Evolutionary conservation across 2,888 invertebrate genomes (phyloP), one percentile per base, ranked within the genome.

Genomic region (Epinotia bilunana): DNA sequence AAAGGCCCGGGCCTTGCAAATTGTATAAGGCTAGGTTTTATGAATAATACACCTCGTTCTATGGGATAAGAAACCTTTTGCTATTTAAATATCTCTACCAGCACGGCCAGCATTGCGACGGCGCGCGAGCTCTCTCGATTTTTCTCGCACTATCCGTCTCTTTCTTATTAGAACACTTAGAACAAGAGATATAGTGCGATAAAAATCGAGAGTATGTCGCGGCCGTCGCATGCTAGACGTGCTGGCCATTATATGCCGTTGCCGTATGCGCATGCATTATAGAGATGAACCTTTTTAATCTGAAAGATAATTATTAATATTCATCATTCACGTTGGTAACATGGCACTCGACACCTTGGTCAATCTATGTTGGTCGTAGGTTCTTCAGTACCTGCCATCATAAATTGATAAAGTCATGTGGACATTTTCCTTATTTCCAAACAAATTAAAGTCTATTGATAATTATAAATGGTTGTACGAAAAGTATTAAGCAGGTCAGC

Each of bases 21-120:
- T 67, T 70, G 65, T 72, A 76, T 72, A 70, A 72, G 62, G 83
- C 82, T 72, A 84, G 82, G 85, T 87, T 88, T 84, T 85, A 88
- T 88, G 88, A 90, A 90, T 89, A 90, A 89, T 84, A 83, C 79
- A 67, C 62, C 43, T 64, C 53, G 53, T 58, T 57, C 33, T 62
- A 57, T 18, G 20, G 68, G 63, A 57, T 60, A 28, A 58, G 33
- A 57, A 20, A 62, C 20, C 60, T 49, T 49, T 64, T 23, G 73
- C 13, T 55, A 57, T 74, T 63, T 49, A 20, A 70, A 74, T 69
- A 49, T 58, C 9, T 33, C 6, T 55, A 28, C 49, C 55, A n/a
- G n/a, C n/a, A n/a, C n/a, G n/a, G n/a, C n/a, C n/a, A n/a, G n/a
- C n/a, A n/a, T n/a, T n/a, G n/a, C n/a, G n/a, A n/a, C n/a, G n/a